Evolutionary conservation across 2,888 invertebrate genomes (phyloP), one percentile per base, ranked within the genome.

Genomic region (Bellardia bayeri): DNA sequence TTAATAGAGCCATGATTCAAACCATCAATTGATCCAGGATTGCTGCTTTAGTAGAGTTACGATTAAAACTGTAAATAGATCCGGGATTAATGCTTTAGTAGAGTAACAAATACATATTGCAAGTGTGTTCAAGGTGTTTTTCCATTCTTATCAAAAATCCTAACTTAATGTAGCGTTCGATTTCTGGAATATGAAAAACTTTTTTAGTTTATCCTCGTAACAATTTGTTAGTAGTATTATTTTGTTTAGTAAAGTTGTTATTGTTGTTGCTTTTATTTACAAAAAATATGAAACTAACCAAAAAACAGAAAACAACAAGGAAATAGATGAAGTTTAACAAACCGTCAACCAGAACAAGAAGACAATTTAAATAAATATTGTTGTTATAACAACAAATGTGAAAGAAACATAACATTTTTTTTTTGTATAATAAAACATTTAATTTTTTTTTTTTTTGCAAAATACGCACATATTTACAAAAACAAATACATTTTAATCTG

Each of bases 361-460:
- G 49, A 69, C 58, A 79, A 49, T 79, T 69, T 68, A 37, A 45
- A 79, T n/a, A 33, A 79, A 69, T 58, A 37, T 58, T 68, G 30
- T 37, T 69, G 68, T 79, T 13, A n/a, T 13, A 45, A 7, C 11
- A 69, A 56, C 54, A 54, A 64, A 72, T 56, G 9, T 64, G 9
- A 64, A 61, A 33, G 33, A 51, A 61, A 49, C 30, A 42, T 30
- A 14, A n/a, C 51, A 54, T 54, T 11, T 54, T 23, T 54, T 23
- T 30, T 49, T 63, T n/a, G 23, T 66, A 42, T 56, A 78, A 56
- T 78, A 42, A 78, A 78, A 66, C n/a, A 66, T 66, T 78, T 78
- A 56, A 66, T 66, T 42, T 54, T 61, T 40, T 42, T 54, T 33
- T 45, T 40, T 45, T 40, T 6, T 23, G 56, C 56, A 8, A 7